Evolutionary conservation across 1,140 invertebrate genomes (phyloP).

Genomic region (Fopius arisanus): DNA sequence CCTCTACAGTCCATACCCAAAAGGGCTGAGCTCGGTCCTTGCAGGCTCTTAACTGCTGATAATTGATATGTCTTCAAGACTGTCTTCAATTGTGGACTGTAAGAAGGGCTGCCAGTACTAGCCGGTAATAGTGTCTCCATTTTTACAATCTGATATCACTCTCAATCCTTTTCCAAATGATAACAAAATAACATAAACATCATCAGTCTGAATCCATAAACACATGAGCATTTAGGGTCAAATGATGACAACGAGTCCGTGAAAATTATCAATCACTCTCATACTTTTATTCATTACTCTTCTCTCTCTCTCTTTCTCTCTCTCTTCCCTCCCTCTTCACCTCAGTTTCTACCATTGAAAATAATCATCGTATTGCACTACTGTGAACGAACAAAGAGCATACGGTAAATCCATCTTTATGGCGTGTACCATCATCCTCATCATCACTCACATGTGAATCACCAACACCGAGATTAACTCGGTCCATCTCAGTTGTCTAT

Average conservation of each 20-base stretch:
- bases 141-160: no score
- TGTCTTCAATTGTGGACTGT: slow-evolving; percentile 85
- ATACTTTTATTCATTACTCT: background rate
- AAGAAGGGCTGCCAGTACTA: slow-evolving; percentile 60
- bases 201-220: background rate
- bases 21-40: slow-evolving; percentile 81
- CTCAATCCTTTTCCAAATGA: slow-evolving; percentile 5
- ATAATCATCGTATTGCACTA: slow-evolving; percentile 18
- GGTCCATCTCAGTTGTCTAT: slow-evolving; percentile 34
- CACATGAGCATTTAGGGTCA: background rate
- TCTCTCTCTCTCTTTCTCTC: no score
- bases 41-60: slow-evolving; percentile 88
- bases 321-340: background rate
- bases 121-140: slow-evolving; percentile 77
- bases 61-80: slow-evolving; percentile 94
- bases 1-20: slow-evolving; percentile 61
- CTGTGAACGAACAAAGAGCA: background rate
- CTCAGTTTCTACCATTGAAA: background rate
- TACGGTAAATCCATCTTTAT: background rate
- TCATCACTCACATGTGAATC: slow-evolving; percentile 20
- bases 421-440: slow-evolving; percentile 7
- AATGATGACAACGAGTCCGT: background rate
- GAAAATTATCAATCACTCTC: background rate
- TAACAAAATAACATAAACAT: background rate
- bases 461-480: slow-evolving; percentile 33